These are phyloP conservation scores for Sorex fumeus DNA, from an alignment of 2,113 vertebrate genomes.

Conservation along the genomic window DNA sequence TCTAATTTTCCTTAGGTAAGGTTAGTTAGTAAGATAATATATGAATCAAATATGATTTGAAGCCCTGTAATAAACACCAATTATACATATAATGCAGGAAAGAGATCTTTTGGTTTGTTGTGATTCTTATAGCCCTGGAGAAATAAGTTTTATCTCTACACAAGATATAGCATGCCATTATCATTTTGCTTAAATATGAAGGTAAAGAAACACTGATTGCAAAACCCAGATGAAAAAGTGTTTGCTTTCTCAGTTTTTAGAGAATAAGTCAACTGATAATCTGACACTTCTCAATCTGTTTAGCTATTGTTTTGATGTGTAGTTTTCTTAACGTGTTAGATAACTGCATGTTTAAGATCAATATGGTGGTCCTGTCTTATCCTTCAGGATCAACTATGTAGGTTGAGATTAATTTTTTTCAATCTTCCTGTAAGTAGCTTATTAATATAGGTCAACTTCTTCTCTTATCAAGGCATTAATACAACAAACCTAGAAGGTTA, in stretches of 20 bases:
- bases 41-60: neutral
- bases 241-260: slow-evolving; percentile 11
- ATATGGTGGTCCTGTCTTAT: slow-evolving; percentile 1
- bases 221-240: neutral
- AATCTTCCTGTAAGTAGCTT: neutral
- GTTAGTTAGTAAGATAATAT: neutral
- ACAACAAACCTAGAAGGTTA: slow-evolving; percentile 15
- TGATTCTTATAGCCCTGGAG: neutral
- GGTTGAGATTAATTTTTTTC: neutral
- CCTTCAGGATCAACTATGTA: neutral
- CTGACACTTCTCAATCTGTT: slow-evolving; percentile 6
- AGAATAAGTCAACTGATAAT: neutral
- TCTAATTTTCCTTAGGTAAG: neutral
- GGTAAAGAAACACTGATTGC: neutral
- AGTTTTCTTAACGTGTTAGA: slow-evolving; percentile 55
- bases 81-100: neutral
- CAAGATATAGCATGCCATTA: neutral
- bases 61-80: neutral
- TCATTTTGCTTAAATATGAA: neutral
- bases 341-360: neutral
- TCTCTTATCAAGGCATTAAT: slow-evolving; percentile 12
- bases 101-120: neutral
- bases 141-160: neutral
- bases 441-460: slow-evolving; percentile 31
- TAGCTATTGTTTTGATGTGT: slow-evolving; percentile 62